Evolutionary conservation across 2,888 invertebrate genomes (phyloP), one percentile per base, ranked within the genome.

Genomic region (Choreutis nemorana): DNA sequence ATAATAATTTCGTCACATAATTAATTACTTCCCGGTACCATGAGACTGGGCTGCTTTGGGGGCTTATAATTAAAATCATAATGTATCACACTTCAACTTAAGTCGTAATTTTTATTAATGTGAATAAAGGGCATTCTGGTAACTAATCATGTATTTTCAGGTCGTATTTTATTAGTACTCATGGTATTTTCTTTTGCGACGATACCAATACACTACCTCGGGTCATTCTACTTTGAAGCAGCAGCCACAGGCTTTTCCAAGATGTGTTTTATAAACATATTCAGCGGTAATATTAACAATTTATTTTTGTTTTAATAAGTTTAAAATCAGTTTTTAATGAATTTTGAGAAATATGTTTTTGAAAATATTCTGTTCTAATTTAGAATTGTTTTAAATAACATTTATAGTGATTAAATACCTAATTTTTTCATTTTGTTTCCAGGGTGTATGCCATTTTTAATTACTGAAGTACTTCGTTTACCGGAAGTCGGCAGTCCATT

Each of bases 221-320:
- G 83, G 2, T 87, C 90, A 0, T 87, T 86, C 52, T 58, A 83
- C 29, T 92, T 91, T 52, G 78, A 81, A 8, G 83, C 89, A 1
- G 86, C 92, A 1, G 85, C 92, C 0, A 85, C 88, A 0, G 92
- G 91, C 1, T 91, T 87, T 56, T 87, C 89, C 0, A 83, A 87
- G 50, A 81, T 91, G 65, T 86, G 87, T 11, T 83, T 91, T 40
- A 73, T 90, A 28, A 90, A 90, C 49, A 85, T 91, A 34, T 84
- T 92, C 36, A 53, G 63, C 29, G 73, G 73, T 68, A 45, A 53
- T 45, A 9, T 6, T n/a, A 27, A 14, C 24, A 4, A 3, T 8
- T 16, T n/a, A 14, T 6, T 23, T 25, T 23, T 26, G 6, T 23
- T 25, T 30, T 28, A 20, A 30, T 30, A 3, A 15, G 14, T 2